Evolutionary conservation across 2,113 vertebrate species (phyloP).

Genomic region (Carassius auratus): DNA sequence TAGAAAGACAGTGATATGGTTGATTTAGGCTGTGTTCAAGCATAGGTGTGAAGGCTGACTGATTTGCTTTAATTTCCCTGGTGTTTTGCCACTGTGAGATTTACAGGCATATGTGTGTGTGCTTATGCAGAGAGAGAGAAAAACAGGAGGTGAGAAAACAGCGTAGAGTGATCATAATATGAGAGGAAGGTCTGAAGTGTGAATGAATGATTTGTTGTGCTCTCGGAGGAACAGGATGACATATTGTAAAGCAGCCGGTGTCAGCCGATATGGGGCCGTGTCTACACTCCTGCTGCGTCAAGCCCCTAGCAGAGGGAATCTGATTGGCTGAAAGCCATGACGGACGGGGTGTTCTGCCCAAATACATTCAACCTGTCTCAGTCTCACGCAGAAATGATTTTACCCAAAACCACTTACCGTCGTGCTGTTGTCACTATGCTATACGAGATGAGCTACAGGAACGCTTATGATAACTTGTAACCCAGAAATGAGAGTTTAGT

Average conservation of each 20-base stretch:
- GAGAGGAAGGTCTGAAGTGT: constrained; percentile 58
- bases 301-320: constrained; percentile 53
- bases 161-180: constrained; percentile 6
- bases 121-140: neutral
- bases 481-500: neutral
- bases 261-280: constrained; percentile 67
- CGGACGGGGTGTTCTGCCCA: constrained; percentile 57
- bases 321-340: constrained; percentile 69
- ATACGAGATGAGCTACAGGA: neutral
- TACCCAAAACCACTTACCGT: neutral
- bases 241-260: constrained; percentile 79
- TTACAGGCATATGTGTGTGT: constrained; percentile 37
- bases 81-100: constrained; percentile 41
- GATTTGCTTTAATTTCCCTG: constrained; percentile 53
- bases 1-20: constrained; percentile 34
- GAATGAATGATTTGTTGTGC: constrained; percentile 71
- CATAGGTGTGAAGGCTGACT: constrained; percentile 51
- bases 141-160: constrained; percentile 48
- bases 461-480: neutral
- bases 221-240: constrained; percentile 70
- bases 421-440: neutral
- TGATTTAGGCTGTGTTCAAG: constrained; percentile 40
- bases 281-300: constrained; percentile 58
- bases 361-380: constrained; percentile 69
- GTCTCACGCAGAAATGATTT: neutral